Conservation (phyloP, 2,113 vertebrate genomes). For the Echinops telfairi region DNA sequence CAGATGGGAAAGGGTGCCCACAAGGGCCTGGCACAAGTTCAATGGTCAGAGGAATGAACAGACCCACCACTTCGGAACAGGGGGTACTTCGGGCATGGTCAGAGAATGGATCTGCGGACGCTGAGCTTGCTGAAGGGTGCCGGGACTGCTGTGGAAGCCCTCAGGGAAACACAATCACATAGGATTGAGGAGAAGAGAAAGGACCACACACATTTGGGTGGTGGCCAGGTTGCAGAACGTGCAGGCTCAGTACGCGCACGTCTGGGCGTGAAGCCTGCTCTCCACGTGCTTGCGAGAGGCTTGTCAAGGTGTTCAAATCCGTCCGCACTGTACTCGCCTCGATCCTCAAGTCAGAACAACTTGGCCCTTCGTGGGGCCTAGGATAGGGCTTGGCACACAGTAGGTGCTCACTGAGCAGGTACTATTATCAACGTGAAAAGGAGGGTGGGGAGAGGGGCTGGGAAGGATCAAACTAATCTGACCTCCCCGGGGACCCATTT, state of each 20-base stretch:
- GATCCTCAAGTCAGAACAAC: slow-evolving; percentile 13
- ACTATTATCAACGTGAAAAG: background rate
- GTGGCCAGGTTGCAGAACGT: background rate
- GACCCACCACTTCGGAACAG: background rate
- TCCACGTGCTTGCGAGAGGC: background rate
- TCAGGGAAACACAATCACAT: background rate
- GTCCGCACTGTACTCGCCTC: background rate
- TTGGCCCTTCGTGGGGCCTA: background rate
- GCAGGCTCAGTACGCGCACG: background rate
- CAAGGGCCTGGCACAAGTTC: background rate
- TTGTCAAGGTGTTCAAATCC: background rate
- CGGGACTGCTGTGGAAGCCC: background rate
- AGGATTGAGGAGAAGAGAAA: background rate
- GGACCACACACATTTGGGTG: background rate
- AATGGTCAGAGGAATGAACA: background rate
- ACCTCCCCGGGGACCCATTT: too few relatives aligned
- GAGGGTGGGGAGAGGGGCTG: background rate
- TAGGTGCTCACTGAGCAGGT: background rate
- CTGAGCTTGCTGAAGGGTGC: background rate
- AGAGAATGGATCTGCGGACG: background rate
- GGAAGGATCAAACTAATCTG: too few relatives aligned
- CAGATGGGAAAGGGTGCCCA: background rate
- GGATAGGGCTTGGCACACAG: background rate
- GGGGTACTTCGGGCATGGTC: too few relatives aligned
- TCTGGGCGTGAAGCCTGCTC: background rate